Percentiles rank a stretch among this genome's conserved stretches.
Conservation (phyloP, 2,888 invertebrate genomes). For the Mythimna lalbum region DNA sequence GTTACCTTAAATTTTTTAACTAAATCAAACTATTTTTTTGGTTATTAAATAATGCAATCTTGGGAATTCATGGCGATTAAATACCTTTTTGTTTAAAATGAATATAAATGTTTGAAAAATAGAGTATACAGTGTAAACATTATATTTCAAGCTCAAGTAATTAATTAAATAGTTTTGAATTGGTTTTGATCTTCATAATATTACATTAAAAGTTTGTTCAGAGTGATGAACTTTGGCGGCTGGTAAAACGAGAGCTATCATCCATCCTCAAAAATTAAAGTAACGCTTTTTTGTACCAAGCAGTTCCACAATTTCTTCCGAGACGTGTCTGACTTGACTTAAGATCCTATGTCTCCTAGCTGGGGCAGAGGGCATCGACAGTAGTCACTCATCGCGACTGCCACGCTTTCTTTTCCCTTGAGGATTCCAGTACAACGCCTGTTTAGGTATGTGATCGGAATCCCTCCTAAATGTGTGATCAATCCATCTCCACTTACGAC, state of each 20-base stretch:
- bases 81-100: neutral
- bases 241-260: neutral
- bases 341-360: no score
- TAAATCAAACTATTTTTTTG: neutral
- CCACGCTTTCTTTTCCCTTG: no score
- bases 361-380: no score
- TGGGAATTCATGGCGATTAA: no score
- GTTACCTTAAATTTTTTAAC: neutral
- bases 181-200: slow-evolving; percentile 34
- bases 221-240: neutral
- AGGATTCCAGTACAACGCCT: no score
- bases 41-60: neutral
- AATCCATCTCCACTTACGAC: no score
- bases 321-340: no score
- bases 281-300: neutral
- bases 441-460: no score
- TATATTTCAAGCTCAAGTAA: slow-evolving; percentile 24
- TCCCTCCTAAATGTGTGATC: no score
- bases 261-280: no score
- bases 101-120: slow-evolving; percentile 8
- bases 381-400: no score
- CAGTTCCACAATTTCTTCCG: neutral
- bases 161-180: slow-evolving; percentile 22
- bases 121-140: slow-evolving; percentile 20
- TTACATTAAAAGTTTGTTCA: slow-evolving; percentile 6